These are phyloP conservation scores for Steinernema khuongi DNA, from an alignment of 1,140 invertebrate species.

Conservation along the genomic window DNA sequence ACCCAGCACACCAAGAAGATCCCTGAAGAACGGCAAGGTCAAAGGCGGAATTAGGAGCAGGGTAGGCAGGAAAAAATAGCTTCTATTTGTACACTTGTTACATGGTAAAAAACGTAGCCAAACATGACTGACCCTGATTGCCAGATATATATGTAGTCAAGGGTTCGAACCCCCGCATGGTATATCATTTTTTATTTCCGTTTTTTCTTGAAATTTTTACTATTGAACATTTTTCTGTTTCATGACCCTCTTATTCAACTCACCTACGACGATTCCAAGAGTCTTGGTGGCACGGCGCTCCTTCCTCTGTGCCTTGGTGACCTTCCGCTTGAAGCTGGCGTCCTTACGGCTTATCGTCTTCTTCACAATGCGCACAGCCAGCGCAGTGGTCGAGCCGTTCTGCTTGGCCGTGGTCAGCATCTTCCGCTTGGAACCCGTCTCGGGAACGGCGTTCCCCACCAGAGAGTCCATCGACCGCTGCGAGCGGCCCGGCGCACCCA, in stretches of 20 bases:
- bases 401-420: slow-evolving; percentile 18
- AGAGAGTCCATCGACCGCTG: slow-evolving; percentile 4
- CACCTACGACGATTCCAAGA: slow-evolving; percentile 93
- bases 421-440: slow-evolving; percentile 13
- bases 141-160: too few relatives aligned
- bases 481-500: not conserved
- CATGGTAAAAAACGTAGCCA: too few relatives aligned
- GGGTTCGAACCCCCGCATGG: too few relatives aligned
- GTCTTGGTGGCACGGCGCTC: slow-evolving; percentile 99
- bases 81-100: too few relatives aligned
- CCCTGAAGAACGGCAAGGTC: slow-evolving; percentile 64
- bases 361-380: slow-evolving; percentile 45
- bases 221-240: too few relatives aligned
- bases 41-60: too few relatives aligned
- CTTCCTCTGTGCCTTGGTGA: slow-evolving; percentile 54
- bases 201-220: too few relatives aligned
- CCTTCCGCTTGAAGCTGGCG: slow-evolving; percentile 46
- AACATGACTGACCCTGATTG: too few relatives aligned
- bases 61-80: too few relatives aligned
- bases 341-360: slow-evolving; percentile 44
- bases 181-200: too few relatives aligned
- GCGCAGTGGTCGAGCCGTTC: slow-evolving; percentile 36
- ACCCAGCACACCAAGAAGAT: slow-evolving; percentile 98
- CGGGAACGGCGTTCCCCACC: not conserved
- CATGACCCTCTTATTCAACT: slow-evolving; percentile 61